These are phyloP conservation scores for Prenolepis imparis DNA, from an alignment of 2,888 invertebrate species.

Conservation along the genomic window DNA sequence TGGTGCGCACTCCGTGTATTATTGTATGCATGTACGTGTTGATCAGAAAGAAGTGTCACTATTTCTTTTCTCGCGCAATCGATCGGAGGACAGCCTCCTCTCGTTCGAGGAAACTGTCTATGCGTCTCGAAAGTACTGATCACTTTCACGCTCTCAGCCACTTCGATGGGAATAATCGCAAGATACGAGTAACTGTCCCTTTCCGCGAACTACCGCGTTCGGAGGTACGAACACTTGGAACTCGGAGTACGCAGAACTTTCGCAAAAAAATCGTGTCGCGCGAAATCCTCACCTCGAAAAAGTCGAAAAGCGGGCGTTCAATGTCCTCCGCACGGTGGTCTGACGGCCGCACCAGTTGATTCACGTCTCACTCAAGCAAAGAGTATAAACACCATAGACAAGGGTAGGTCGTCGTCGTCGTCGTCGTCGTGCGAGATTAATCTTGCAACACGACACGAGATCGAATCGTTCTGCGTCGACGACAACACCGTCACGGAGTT, in stretches of 20 bases:
- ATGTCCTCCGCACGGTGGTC: background rate
- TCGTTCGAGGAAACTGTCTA: background rate
- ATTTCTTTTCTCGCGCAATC: background rate
- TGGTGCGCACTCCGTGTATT: conserved; percentile 24
- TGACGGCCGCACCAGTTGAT: conserved; percentile 28
- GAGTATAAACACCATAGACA: conserved; percentile 21
- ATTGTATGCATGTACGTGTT: background rate
- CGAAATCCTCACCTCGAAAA: background rate
- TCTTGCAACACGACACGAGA: background rate
- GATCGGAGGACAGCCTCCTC: background rate
- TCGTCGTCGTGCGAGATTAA: background rate
- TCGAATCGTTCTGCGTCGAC: background rate
- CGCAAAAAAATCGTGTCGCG: background rate
- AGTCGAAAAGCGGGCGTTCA: background rate
- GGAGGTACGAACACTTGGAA: conserved; percentile 10
- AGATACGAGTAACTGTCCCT: conserved; percentile 9
- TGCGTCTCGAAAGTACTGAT: background rate
- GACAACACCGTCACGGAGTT: conserved; percentile 22
- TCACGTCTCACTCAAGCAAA: conserved; percentile 35
- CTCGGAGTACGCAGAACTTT: background rate
- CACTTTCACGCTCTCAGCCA: background rate
- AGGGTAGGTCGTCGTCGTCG: no score
- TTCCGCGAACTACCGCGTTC: background rate
- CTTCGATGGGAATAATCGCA: conserved; percentile 18
- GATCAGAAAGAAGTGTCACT: background rate